These are phyloP conservation scores for Euthynnus affinis DNA, from an alignment of 2,797 vertebrate genomes.

Conservation along the genomic window DNA sequence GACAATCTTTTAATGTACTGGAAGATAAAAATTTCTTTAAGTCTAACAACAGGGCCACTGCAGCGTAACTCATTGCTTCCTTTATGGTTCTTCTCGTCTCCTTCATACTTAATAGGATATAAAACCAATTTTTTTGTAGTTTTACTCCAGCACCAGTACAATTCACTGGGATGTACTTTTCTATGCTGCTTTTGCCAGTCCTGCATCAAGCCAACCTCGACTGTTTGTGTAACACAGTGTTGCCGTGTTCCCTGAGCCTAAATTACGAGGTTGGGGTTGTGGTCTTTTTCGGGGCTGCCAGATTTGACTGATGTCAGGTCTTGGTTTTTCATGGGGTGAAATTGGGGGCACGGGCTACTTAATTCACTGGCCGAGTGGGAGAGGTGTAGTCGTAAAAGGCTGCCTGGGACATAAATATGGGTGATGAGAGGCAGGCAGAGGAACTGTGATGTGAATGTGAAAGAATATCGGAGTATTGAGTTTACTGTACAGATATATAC, in stretches of 20 bases:
- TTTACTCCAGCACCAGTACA: constrained; percentile 22
- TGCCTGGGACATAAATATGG: constrained; percentile 37
- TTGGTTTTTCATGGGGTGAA: constrained; percentile 53
- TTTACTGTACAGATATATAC: constrained; percentile 8
- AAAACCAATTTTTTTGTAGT: constrained; percentile 19
- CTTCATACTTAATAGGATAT: neutral
- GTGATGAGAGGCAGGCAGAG: constrained; percentile 13
- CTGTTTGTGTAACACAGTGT: constrained; percentile 37
- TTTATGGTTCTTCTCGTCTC: neutral
- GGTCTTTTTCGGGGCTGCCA: constrained; percentile 22
- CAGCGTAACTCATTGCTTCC: neutral
- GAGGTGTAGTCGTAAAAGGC: constrained; percentile 15
- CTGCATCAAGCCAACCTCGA: constrained; percentile 37
- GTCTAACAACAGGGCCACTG: neutral
- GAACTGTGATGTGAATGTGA: constrained; percentile 10
- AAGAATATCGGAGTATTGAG: neutral
- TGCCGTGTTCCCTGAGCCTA: constrained; percentile 32
- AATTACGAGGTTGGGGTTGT: constrained; percentile 42
- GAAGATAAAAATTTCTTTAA: neutral
- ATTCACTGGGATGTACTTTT: constrained; percentile 9
- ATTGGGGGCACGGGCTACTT: constrained; percentile 46
- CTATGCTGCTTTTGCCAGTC: constrained; percentile 25
- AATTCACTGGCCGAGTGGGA: constrained; percentile 39
- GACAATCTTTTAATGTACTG: neutral
- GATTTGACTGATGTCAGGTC: constrained; percentile 46